Percentiles rank a stretch among this genome's conserved stretches.
Evolutionary conservation across 2,797 vertebrate genomes (phyloP).

Genomic region (Erethizon dorsatum): DNA sequence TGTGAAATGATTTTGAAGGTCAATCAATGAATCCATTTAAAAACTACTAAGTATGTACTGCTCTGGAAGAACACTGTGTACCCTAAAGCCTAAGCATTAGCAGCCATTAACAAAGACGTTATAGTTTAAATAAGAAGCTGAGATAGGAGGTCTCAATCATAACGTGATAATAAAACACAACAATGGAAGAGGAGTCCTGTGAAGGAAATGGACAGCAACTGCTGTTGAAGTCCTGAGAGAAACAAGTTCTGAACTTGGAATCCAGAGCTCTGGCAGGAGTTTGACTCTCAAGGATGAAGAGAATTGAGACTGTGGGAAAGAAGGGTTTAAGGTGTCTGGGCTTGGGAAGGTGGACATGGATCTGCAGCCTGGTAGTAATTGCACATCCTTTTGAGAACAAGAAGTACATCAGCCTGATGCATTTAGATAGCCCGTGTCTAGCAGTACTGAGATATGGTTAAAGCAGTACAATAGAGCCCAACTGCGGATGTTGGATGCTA

Average conservation of each 20-base stretch:
- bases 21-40: slow-evolving; percentile 31
- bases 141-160: background rate
- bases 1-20: slow-evolving; percentile 38
- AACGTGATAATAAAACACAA: background rate
- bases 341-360: background rate
- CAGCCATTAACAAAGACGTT: background rate
- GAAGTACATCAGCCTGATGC: background rate
- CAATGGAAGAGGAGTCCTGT: background rate
- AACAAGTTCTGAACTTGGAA: background rate
- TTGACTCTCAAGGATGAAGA: background rate
- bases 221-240: background rate
- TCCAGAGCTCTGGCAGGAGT: background rate
- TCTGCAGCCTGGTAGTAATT: background rate
- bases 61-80: background rate
- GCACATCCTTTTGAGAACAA: background rate
- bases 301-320: background rate
- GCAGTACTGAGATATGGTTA: background rate
- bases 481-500: background rate
- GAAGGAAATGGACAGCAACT: background rate
- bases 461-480: background rate
- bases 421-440: background rate
- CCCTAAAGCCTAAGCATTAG: background rate
- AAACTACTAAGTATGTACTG: background rate
- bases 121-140: background rate
- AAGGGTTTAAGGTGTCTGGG: background rate